Conservation (phyloP, 2,888 invertebrate species). For the Andrena dorsata region DNA sequence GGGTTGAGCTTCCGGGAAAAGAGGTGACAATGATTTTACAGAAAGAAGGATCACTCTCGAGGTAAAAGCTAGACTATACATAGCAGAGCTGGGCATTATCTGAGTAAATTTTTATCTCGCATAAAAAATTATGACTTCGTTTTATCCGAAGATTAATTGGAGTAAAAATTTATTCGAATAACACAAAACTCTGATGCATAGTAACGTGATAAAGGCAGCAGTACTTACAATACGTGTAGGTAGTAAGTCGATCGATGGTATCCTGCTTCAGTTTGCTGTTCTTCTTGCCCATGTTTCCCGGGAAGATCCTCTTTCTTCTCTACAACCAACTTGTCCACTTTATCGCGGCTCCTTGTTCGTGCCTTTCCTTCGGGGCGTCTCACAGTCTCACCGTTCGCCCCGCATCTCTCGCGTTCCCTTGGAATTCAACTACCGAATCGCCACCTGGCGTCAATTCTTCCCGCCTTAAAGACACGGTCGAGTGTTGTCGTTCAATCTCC, state of each 20-base stretch:
- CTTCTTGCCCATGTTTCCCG: conserved; percentile 94
- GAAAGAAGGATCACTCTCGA: too few relatives aligned
- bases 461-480: not conserved
- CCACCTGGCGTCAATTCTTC: not conserved
- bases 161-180: too few relatives aligned
- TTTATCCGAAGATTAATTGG: too few relatives aligned
- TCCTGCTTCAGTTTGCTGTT: conserved; percentile 98
- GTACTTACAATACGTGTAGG: conserved; percentile 96
- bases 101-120: too few relatives aligned
- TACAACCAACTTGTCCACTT: conserved; percentile 19
- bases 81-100: too few relatives aligned
- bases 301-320: conserved; percentile 9
- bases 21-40: too few relatives aligned
- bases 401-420: conserved; percentile 29
- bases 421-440: not conserved
- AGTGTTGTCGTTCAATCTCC: not conserved
- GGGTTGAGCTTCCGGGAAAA: too few relatives aligned
- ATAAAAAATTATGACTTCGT: too few relatives aligned
- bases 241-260: conserved; percentile 96
- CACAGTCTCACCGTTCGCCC: conserved; percentile 51
- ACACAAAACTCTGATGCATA: too few relatives aligned
- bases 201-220: not conserved
- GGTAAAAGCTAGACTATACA: too few relatives aligned
- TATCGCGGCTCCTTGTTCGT: not conserved
- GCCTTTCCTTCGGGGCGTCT: not conserved